phyloP scores from a whole-genome alignment of 2,797 vertebrate genomes.

The Thalassophryne amazonica region DNA sequence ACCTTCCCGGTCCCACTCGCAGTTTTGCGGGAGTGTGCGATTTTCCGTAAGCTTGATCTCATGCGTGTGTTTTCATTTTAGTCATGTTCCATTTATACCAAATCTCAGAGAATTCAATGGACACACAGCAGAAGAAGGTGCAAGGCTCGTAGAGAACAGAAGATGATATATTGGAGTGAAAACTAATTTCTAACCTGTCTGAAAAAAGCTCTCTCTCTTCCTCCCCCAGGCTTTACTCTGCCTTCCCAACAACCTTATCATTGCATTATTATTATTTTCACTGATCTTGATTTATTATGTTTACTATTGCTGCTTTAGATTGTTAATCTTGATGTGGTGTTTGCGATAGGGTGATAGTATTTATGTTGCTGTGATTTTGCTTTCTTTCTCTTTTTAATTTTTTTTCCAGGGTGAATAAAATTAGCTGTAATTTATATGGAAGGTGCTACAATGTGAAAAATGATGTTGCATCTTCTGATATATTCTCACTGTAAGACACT shows the following conservation, averaged over 20 bases:
- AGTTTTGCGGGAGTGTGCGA: constrained; percentile 59
- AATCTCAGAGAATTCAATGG: constrained; percentile 59
- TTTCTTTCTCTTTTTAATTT: too few species aligned
- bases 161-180: constrained; percentile 78
- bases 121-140: constrained; percentile 51
- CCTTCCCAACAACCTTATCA: constrained; percentile 68
- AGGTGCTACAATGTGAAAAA: constrained; percentile 29
- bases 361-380: too few species aligned
- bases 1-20: constrained; percentile 46
- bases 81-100: constrained; percentile 69
- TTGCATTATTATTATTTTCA: constrained; percentile 71
- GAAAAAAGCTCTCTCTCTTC: constrained; percentile 46
- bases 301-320: constrained; percentile 56
- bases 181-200: constrained; percentile 79
- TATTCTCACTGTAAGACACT: too few species aligned
- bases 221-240: constrained; percentile 50
- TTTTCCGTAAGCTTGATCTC: constrained; percentile 60
- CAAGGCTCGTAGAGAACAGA: constrained; percentile 68
- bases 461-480: constrained; percentile 23
- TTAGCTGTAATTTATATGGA: constrained; percentile 28
- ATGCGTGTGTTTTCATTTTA: constrained; percentile 74
- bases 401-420: constrained; percentile 11
- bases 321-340: constrained; percentile 51
- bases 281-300: constrained; percentile 75
- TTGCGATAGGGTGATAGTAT: constrained; percentile 38